phyloP scores from a whole-genome alignment of 2,888 invertebrate species.

The Adelognathus sp. region DNA sequence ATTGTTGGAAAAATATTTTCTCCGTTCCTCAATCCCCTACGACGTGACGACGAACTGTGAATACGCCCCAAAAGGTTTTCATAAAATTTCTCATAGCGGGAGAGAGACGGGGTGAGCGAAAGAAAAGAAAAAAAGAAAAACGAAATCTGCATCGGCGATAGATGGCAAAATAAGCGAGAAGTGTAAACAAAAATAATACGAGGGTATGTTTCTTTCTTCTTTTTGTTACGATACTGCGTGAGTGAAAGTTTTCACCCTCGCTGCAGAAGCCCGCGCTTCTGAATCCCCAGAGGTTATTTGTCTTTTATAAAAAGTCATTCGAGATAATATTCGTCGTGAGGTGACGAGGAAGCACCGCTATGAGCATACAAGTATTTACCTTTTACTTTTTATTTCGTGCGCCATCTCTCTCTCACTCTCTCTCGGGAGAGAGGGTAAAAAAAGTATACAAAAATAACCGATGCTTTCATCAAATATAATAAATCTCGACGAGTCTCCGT shows the following conservation, averaged over 20 bases:
- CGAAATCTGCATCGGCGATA: neutral
- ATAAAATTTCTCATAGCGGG: slow-evolving; percentile 1
- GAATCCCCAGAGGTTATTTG: slow-evolving; percentile 47
- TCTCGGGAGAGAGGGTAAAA: neutral
- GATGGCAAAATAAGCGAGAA: neutral
- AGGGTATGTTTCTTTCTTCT: neutral
- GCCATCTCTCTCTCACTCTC: too few relatives aligned
- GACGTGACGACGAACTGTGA: neutral
- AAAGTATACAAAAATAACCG: neutral
- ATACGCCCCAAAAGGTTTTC: neutral
- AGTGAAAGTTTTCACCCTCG: neutral
- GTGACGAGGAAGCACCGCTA: neutral
- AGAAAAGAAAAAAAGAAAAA: neutral
- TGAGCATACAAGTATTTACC: neutral
- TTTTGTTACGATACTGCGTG: neutral
- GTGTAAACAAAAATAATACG: neutral
- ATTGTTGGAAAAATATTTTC: slow-evolving; percentile 55
- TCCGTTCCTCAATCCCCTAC: slow-evolving; percentile 36
- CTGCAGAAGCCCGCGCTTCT: neutral
- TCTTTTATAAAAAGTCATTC: slow-evolving; percentile 46
- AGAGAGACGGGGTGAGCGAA: too few relatives aligned
- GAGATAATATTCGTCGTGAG: slow-evolving; percentile 37
- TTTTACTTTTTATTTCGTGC: neutral
- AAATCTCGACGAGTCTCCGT: slow-evolving; percentile 28
- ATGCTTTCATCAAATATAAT: slow-evolving; percentile 30